Evolutionary conservation across 1,140 invertebrate genomes (phyloP).

Genomic region (Brachionus rubens): DNA sequence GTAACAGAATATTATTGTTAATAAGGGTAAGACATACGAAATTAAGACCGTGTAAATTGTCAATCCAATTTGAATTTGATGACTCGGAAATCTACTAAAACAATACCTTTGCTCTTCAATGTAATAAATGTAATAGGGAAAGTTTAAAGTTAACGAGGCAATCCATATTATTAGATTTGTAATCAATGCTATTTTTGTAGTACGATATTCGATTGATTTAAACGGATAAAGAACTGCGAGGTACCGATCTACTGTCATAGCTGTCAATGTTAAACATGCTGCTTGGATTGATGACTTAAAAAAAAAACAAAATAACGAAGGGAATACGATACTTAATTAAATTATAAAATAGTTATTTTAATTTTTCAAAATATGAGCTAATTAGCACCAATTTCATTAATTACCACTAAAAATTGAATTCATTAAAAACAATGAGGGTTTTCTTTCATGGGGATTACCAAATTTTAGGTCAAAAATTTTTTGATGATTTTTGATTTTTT

Average conservation of each 20-base stretch:
- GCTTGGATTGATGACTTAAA: constrained; percentile 54
- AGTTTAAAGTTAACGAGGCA: constrained; percentile 26
- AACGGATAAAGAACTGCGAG: constrained; percentile 55
- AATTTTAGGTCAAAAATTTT: too few relatives aligned
- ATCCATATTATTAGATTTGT: constrained; percentile 54
- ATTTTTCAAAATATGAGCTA: too few relatives aligned
- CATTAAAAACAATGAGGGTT: too few relatives aligned
- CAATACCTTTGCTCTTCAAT: neutral
- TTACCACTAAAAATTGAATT: too few relatives aligned
- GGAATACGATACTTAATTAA: too few relatives aligned
- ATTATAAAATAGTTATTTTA: too few relatives aligned
- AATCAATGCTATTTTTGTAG: constrained; percentile 50
- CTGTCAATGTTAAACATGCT: constrained; percentile 55
- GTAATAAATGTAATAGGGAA: constrained; percentile 40
- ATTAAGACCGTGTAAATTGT: constrained; percentile 51
- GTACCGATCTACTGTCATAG: constrained; percentile 57
- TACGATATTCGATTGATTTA: constrained; percentile 52
- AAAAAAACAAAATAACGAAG: neutral
- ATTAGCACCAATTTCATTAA: too few relatives aligned
- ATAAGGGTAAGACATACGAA: constrained; percentile 52
- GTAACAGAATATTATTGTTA: constrained; percentile 53
- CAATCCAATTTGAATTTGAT: constrained; percentile 48
- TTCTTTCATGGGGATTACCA: too few relatives aligned
- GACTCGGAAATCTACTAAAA: constrained; percentile 48
- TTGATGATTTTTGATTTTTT: too few relatives aligned